phyloP scores from a whole-genome alignment of 2,888 invertebrate species.

The Melanchra persicariae region DNA sequence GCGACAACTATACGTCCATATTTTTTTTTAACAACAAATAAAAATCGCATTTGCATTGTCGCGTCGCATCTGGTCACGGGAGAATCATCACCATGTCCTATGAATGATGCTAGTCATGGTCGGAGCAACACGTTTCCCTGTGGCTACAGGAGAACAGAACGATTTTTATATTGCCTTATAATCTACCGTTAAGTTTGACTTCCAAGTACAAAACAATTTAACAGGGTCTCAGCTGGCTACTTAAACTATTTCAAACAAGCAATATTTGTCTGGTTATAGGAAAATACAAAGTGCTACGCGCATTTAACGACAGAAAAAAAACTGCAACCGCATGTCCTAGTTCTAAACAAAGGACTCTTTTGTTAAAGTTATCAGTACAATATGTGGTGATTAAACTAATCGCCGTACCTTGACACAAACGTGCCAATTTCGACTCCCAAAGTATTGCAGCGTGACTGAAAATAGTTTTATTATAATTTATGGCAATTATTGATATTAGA shows the following conservation, averaged over 20 bases:
- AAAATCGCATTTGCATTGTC: too few species aligned
- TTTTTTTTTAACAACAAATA: too few species aligned
- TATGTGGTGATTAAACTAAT: slow-evolving; percentile 59
- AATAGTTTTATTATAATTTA: neutral
- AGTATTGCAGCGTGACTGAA: neutral
- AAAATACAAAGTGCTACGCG: slow-evolving; percentile 1
- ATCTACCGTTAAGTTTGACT: neutral
- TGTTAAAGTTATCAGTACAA: slow-evolving; percentile 58
- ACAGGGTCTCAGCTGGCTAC: too few species aligned
- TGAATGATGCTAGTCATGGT: too few species aligned
- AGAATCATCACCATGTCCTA: too few species aligned
- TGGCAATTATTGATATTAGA: neutral
- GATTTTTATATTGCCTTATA: too few species aligned
- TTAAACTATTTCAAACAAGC: neutral
- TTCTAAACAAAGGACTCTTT: slow-evolving; percentile 59
- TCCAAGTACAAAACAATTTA: too few species aligned
- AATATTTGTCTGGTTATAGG: neutral
- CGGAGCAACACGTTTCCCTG: too few species aligned
- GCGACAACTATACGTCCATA: too few species aligned
- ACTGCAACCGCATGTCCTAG: slow-evolving; percentile 53
- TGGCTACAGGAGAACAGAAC: too few species aligned
- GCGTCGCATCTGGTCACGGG: too few species aligned
- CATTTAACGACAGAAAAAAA: slow-evolving; percentile 26
- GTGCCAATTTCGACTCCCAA: slow-evolving; percentile 44
- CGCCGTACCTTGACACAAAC: slow-evolving; percentile 60